phyloP scores from a whole-genome alignment of 1,140 invertebrate genomes.

The Drosophila tropicalis region DNA sequence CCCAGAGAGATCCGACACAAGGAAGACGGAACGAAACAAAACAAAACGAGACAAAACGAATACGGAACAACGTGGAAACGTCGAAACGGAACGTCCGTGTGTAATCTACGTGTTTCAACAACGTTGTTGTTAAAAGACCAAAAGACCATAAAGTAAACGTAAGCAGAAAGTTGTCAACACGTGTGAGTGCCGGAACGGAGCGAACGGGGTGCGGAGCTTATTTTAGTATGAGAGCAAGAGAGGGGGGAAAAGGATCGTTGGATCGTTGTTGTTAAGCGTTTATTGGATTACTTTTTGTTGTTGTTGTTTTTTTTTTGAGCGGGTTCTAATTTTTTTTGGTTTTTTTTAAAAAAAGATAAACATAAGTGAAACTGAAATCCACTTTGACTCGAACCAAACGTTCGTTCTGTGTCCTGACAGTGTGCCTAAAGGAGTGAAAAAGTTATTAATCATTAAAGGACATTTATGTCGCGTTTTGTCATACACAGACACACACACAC shows the following conservation, averaged over 20 bases:
- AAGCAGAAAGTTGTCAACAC: constrained; percentile 43
- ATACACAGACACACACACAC: constrained; percentile 28
- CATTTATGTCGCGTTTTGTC: constrained; percentile 73
- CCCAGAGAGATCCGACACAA: not conserved
- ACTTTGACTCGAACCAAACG: constrained; percentile 29
- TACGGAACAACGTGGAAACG: constrained; percentile 9
- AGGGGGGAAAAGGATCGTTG: too few species aligned
- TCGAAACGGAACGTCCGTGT: constrained; percentile 22
- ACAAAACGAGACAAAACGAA: not conserved
- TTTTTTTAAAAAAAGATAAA: constrained; percentile 34
- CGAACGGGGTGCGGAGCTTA: too few species aligned
- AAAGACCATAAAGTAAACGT: constrained; percentile 24
- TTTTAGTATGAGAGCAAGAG: not conserved
- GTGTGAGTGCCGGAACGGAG: constrained; percentile 23
- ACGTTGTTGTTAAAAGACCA: too few species aligned
- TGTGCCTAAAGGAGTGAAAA: constrained; percentile 69
- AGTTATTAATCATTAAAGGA: constrained; percentile 77
- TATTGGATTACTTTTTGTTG: constrained; percentile 11
- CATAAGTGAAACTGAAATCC: constrained; percentile 70
- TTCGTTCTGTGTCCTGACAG: constrained; percentile 16
- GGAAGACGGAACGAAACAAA: not conserved
- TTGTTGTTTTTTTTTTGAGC: constrained; percentile 9
- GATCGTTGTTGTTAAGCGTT: constrained; percentile 9
- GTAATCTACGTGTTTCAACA: not conserved
- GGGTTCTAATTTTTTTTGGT: constrained; percentile 8